These are phyloP conservation scores for Patella vulgata DNA, from an alignment of 1,140 invertebrate species.

Conservation along the genomic window DNA sequence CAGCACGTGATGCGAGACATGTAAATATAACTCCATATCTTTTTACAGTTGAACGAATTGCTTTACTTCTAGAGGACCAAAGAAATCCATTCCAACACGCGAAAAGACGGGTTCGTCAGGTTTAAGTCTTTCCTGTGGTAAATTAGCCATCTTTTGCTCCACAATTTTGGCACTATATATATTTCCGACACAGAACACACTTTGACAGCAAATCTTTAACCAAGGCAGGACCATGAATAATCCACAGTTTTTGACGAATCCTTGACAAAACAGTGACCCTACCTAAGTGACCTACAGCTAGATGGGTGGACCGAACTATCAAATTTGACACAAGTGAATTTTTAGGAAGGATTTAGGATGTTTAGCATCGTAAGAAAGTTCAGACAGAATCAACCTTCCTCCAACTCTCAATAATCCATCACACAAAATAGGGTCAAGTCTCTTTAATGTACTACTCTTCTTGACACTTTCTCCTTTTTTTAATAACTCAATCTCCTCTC, in stretches of 20 bases:
- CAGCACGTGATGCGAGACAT: slow-evolving; percentile 25
- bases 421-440: neutral
- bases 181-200: too few relatives aligned
- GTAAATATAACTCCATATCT: slow-evolving; percentile 30
- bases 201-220: too few relatives aligned
- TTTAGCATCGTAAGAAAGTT: slow-evolving; percentile 3
- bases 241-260: slow-evolving; percentile 7
- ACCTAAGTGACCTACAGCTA: slow-evolving; percentile 14
- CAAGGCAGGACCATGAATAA: neutral
- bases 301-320: too few relatives aligned
- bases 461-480: slow-evolving; percentile 2
- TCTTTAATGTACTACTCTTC: neutral
- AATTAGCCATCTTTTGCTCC: slow-evolving; percentile 18
- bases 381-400: too few relatives aligned
- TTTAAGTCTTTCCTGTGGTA: slow-evolving; percentile 14
- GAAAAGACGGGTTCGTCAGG: slow-evolving; percentile 31
- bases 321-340: too few relatives aligned
- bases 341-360: too few relatives aligned
- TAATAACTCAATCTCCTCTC: slow-evolving; percentile 3
- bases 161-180: neutral
- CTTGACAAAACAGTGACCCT: slow-evolving; percentile 7
- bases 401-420: slow-evolving; percentile 2
- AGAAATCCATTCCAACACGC: slow-evolving; percentile 42
- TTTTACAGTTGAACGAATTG: too few relatives aligned
- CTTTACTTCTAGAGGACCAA: slow-evolving; percentile 41